These are phyloP conservation scores for Hippolais icterina DNA, from an alignment of 2,113 vertebrate species.

Conservation along the genomic window DNA sequence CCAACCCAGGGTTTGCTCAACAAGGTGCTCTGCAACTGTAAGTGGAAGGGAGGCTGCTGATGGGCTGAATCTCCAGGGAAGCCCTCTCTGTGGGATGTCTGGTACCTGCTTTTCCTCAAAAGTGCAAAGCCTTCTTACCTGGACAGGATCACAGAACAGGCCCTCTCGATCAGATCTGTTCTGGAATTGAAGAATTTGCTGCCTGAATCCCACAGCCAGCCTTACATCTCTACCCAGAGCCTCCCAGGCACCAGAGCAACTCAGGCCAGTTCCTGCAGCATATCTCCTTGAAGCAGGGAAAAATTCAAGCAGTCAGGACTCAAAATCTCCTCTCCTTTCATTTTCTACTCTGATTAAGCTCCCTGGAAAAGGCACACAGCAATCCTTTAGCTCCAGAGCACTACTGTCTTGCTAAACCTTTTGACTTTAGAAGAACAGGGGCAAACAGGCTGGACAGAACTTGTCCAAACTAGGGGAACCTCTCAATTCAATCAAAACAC, in stretches of 20 bases:
- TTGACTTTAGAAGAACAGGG: neutral
- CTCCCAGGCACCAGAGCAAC: neutral
- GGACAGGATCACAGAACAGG: neutral
- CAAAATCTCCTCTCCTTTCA: neutral
- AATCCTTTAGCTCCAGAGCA: neutral
- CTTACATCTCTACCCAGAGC: neutral
- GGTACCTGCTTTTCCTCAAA: neutral
- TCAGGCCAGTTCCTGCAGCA: neutral
- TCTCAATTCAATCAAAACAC: neutral
- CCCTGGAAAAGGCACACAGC: neutral
- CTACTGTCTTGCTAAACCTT: neutral
- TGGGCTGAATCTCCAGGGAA: neutral
- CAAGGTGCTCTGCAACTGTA: fast-evolving
- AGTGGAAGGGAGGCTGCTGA: neutral
- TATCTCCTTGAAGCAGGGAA: neutral
- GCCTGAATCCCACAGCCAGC: neutral
- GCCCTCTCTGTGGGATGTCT: neutral
- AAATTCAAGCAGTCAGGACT: neutral
- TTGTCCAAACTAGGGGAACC: neutral
- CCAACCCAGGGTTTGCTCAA: neutral
- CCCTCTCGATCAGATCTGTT: neutral
- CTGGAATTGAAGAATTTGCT: neutral
- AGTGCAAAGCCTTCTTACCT: neutral
- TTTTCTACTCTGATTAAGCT: neutral
- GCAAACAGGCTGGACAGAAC: neutral